These are phyloP conservation scores for Erythrocercus mccallii DNA, from an alignment of 2,113 vertebrate genomes.

Conservation along the genomic window DNA sequence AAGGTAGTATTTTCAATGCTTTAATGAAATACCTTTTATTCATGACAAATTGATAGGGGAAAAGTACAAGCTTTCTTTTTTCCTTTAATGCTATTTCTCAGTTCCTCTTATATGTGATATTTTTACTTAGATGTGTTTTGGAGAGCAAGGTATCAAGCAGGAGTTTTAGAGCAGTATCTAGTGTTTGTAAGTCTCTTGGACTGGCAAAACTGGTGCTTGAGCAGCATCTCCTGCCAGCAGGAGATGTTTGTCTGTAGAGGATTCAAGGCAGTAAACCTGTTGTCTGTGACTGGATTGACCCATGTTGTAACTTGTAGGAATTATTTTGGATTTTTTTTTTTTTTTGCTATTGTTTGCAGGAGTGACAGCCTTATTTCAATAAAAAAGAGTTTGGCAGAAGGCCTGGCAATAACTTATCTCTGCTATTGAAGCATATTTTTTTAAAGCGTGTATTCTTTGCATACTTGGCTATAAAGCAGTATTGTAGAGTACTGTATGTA, in stretches of 20 bases:
- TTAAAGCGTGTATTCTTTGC: rapidly evolving
- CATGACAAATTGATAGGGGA: rapidly evolving
- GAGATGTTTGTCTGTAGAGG: rapidly evolving
- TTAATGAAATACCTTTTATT: not conserved
- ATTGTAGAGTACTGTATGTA: rapidly evolving
- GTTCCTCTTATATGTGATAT: rapidly evolving
- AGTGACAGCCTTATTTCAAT: not conserved
- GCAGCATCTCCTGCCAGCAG: not conserved
- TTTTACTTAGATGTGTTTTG: not conserved
- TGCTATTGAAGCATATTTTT: not conserved
- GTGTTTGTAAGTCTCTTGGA: rapidly evolving
- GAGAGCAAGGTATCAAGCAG: not conserved
- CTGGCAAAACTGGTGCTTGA: rapidly evolving
- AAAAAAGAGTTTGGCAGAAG: not conserved
- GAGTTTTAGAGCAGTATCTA: too few relatives aligned
- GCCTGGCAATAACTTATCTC: rapidly evolving
- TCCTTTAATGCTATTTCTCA: rapidly evolving
- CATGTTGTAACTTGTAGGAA: not conserved
- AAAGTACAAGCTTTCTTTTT: rapidly evolving
- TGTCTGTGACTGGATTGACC: not conserved
- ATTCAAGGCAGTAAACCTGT: not conserved
- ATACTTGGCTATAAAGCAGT: not conserved
- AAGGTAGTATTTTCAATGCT: not conserved
- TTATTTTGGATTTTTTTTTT: not conserved
- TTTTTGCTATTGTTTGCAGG: rapidly evolving